Conservation (phyloP, 2,113 vertebrate genomes). For the human region DNA sequence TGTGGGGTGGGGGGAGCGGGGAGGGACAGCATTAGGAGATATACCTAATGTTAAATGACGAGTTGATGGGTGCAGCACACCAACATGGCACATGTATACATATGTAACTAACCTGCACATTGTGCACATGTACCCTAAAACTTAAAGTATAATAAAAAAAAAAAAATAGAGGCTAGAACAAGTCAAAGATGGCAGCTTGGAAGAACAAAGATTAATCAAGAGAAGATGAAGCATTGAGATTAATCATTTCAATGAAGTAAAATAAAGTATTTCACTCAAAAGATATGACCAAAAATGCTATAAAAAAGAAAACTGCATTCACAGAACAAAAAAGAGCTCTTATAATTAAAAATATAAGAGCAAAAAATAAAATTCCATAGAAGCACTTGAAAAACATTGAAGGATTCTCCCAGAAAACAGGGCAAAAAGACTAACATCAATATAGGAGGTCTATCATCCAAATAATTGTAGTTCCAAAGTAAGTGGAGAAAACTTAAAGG, state of each 20-base stretch:
- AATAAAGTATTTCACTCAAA: not conserved
- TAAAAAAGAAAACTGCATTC: not conserved
- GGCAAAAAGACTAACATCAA: not conserved
- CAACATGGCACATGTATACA: too few relatives aligned
- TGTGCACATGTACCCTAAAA: too few relatives aligned
- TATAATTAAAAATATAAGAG: not conserved
- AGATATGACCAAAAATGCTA: not conserved
- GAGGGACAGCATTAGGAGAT: too few relatives aligned
- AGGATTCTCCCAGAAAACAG: conserved; percentile 3
- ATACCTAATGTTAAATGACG: too few relatives aligned
- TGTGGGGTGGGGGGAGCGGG: too few relatives aligned
- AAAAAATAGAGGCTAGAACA: not conserved
- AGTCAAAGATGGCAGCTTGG: not conserved
- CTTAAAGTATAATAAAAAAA: too few relatives aligned
- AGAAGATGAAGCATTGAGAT: not conserved
- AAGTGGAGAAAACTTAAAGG: not conserved
- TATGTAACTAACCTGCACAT: too few relatives aligned
- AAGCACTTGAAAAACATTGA: not conserved
- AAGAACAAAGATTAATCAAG: not conserved
- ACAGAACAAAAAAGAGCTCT: not conserved
- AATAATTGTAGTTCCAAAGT: not conserved
- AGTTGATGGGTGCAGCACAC: too few relatives aligned
- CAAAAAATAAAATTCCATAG: conserved; percentile 4
- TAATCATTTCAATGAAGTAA: not conserved
- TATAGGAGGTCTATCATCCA: not conserved